Evolutionary conservation across 2,888 invertebrate genomes (phyloP).

Genomic region (Rhamnusium bicolor): DNA sequence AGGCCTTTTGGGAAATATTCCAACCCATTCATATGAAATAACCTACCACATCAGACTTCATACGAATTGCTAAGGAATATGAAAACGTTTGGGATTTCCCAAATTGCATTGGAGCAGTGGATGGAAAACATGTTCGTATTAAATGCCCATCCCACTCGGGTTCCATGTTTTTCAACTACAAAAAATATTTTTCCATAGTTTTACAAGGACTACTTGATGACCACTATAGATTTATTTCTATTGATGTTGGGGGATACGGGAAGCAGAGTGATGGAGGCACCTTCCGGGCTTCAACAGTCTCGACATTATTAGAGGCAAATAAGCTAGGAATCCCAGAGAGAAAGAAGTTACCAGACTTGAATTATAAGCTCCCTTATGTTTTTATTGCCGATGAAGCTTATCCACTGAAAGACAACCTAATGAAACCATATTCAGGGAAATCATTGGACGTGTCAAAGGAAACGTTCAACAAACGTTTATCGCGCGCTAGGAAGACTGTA

Average conservation of each 20-base stretch:
- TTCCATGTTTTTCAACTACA: constrained; percentile 31
- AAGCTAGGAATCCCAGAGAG: neutral
- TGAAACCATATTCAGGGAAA: constrained; percentile 33
- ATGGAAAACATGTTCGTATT: neutral
- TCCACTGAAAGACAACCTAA: constrained; percentile 24
- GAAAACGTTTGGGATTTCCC: no score
- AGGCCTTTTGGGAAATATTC: neutral
- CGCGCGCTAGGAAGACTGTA: constrained; percentile 27
- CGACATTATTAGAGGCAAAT: neutral
- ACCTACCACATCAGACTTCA: no score
- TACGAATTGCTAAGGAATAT: no score
- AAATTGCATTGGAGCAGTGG: no score
- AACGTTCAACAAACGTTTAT: constrained; percentile 32
- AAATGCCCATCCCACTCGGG: neutral
- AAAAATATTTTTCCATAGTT: constrained; percentile 34
- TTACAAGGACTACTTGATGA: constrained; percentile 36
- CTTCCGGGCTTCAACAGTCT: neutral
- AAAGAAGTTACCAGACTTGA: neutral
- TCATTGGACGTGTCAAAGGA: constrained; percentile 22
- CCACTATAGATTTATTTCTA: constrained; percentile 31
- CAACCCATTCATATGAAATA: neutral
- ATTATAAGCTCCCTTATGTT: constrained; percentile 17
- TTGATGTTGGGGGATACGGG: constrained; percentile 34
- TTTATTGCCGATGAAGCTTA: constrained; percentile 38
- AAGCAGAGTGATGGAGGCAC: constrained; percentile 31